These are phyloP conservation scores for Hetaerina titia DNA, from an alignment of 2,888 invertebrate species.

Conservation along the genomic window DNA sequence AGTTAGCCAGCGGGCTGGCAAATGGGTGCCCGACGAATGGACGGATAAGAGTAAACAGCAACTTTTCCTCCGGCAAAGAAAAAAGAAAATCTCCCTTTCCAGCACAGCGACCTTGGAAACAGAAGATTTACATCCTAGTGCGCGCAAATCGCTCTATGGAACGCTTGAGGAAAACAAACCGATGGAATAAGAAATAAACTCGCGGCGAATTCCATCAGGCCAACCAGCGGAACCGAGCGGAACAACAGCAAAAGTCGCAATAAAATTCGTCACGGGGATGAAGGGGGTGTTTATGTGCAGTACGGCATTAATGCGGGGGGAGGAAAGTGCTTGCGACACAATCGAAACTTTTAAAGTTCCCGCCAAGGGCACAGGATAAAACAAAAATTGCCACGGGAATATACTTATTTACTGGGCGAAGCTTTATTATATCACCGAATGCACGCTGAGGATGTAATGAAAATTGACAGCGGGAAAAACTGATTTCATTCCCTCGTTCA, in stretches of 20 bases:
- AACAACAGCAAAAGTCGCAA: slow-evolving; percentile 22
- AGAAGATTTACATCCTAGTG: neutral
- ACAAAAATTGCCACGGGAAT: neutral
- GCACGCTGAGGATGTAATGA: neutral
- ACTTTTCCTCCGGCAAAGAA: neutral
- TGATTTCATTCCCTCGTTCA: neutral
- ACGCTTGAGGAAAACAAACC: slow-evolving; percentile 48
- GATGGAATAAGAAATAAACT: slow-evolving; percentile 52
- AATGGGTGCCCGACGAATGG: neutral
- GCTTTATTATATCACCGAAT: neutral
- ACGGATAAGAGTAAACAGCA: slow-evolving; percentile 9
- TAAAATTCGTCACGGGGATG: slow-evolving; percentile 7
- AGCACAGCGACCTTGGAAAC: slow-evolving; percentile 2
- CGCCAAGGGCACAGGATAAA: neutral
- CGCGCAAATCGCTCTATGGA: slow-evolving; percentile 41
- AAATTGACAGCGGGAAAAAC: neutral
- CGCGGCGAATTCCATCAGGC: slow-evolving; percentile 11
- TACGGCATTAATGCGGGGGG: neutral
- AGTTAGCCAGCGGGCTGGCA: neutral
- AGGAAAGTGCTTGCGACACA: neutral
- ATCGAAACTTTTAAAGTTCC: neutral
- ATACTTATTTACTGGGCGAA: neutral
- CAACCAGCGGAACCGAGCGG: slow-evolving; percentile 34
- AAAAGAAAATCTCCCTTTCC: neutral
- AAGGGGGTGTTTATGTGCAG: neutral